These are phyloP conservation scores for Neofelis nebulosa DNA, from an alignment of 2,113 vertebrate genomes.

Conservation along the genomic window DNA sequence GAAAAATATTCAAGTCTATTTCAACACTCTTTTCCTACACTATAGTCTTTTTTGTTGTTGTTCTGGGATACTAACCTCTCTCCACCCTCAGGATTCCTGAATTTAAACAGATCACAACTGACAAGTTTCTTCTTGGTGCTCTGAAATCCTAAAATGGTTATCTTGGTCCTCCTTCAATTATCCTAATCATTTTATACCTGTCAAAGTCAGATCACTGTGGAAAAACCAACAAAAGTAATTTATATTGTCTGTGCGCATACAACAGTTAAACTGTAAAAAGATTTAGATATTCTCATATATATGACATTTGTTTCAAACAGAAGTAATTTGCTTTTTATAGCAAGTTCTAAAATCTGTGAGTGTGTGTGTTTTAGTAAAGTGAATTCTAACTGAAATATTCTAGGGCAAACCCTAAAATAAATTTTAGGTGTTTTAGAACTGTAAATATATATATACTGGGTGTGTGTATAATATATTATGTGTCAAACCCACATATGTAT, in stretches of 20 bases:
- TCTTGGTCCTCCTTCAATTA: neutral
- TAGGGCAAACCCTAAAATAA: neutral
- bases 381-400: neutral
- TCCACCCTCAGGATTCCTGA: neutral
- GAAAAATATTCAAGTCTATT: neutral
- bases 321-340: neutral
- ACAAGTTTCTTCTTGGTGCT: neutral
- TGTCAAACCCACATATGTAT: neutral
- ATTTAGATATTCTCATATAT: neutral
- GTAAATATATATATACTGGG: neutral
- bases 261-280: neutral
- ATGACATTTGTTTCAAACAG: neutral
- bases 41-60: neutral
- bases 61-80: neutral
- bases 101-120: neutral
- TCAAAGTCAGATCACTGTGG: neutral
- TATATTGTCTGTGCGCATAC: neutral
- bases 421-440: constrained; percentile 3
- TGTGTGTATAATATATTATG: neutral
- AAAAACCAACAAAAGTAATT: neutral
- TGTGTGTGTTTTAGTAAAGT: neutral
- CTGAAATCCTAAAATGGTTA: neutral
- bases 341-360: neutral
- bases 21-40: neutral
- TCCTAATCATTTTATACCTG: neutral